These are phyloP conservation scores for Chiloscyllium punctatum DNA, from an alignment of 2,797 vertebrate species.

Conservation along the genomic window DNA sequence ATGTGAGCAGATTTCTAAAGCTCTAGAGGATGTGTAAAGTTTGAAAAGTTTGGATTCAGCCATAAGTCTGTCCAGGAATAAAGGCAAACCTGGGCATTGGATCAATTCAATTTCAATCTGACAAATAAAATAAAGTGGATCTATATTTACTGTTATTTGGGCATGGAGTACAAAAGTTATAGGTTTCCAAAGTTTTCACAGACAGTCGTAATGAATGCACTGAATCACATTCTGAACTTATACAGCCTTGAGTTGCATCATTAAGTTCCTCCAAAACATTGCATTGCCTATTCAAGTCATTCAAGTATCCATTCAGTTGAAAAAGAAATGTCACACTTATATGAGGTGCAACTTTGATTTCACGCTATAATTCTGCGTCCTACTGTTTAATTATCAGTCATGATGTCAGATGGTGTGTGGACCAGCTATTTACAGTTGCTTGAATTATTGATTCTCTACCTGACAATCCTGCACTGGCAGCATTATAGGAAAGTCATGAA, in stretches of 20 bases:
- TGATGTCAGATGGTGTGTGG: background rate
- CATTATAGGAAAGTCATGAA: too few species aligned
- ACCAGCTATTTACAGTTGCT: background rate
- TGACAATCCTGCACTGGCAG: background rate
- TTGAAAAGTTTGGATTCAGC: too few species aligned
- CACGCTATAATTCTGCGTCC: background rate
- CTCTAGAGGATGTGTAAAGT: too few species aligned
- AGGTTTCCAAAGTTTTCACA: too few species aligned
- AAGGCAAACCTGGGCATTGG: too few species aligned
- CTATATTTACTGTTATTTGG: too few species aligned
- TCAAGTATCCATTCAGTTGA: background rate
- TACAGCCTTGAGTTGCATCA: background rate
- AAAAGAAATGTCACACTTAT: too few species aligned
- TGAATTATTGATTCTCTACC: background rate
- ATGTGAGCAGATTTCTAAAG: too few species aligned
- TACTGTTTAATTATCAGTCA: background rate
- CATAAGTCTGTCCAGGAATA: too few species aligned
- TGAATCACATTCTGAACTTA: background rate
- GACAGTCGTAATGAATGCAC: background rate
- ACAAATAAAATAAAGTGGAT: too few species aligned
- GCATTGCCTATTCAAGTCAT: background rate
- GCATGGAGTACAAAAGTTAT: too few species aligned
- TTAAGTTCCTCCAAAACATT: background rate
- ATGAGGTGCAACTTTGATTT: background rate
- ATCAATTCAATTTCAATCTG: too few species aligned